Percentiles rank a stretch among this genome's conserved stretches.
These are phyloP conservation scores for Nixonia krombeini DNA, from an alignment of 1,140 invertebrate species.

Conservation along the genomic window DNA sequence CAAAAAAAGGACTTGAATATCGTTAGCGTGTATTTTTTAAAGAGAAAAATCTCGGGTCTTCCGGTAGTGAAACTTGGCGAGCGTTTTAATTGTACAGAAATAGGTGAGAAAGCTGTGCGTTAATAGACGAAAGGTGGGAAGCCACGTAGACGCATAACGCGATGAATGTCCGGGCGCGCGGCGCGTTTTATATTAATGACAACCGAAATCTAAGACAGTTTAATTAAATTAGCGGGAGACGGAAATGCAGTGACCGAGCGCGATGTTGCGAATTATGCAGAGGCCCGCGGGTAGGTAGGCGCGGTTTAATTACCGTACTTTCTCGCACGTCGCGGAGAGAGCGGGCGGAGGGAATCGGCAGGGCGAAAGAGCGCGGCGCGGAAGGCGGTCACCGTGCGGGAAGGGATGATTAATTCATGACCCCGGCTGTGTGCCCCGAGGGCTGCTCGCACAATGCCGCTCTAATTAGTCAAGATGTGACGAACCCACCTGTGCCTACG, in stretches of 20 bases:
- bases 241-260: conserved; percentile 22
- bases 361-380: conserved; percentile 29
- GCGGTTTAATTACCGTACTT: conserved; percentile 48
- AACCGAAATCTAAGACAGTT: conserved; percentile 38
- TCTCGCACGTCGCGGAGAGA: conserved; percentile 24
- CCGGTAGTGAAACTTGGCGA: no score
- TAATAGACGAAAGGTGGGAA: conserved; percentile 26
- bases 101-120: no score
- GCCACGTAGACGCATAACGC: background rate
- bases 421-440: conserved; percentile 48
- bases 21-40: no score
- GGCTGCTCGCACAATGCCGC: conserved; percentile 56
- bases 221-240: conserved; percentile 44
- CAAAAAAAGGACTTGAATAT: no score
- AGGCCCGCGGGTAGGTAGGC: conserved; percentile 28
- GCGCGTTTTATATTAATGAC: conserved; percentile 32
- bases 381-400: conserved; percentile 47
- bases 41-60: no score
- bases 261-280: conserved; percentile 37
- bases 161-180: conserved; percentile 28
- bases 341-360: conserved; percentile 35
- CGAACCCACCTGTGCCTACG: conserved; percentile 54
- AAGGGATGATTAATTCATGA: conserved; percentile 63
- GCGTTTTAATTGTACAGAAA: no score
- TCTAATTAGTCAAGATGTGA: conserved; percentile 65